Conservation (phyloP, 2,113 vertebrate genomes). For the Colaptes auratus region DNA sequence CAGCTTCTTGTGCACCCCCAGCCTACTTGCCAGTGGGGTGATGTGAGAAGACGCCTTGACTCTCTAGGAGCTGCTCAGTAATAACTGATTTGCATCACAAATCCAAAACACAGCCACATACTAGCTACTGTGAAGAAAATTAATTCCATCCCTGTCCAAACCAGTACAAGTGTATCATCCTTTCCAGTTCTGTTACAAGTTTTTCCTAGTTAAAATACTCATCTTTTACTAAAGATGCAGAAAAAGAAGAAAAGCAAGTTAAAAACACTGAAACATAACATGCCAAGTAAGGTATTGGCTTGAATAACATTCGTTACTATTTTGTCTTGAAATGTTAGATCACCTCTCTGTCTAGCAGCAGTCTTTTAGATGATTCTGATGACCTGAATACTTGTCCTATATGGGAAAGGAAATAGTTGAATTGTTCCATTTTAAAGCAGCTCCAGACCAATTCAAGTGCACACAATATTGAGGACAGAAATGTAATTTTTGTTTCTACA, state of each 20-base stretch:
- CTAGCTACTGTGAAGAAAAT: background rate
- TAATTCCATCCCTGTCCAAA: background rate
- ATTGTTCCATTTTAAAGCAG: too few relatives aligned
- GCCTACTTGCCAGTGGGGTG: background rate
- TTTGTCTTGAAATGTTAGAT: background rate
- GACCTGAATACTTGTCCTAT: background rate
- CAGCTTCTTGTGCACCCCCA: background rate
- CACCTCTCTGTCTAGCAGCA: background rate
- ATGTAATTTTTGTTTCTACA: background rate
- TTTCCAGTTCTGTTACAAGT: background rate
- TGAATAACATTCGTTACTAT: background rate
- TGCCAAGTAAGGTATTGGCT: background rate
- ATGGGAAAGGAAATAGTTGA: background rate
- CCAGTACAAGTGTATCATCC: background rate
- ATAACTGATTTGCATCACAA: background rate
- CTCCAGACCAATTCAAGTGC: background rate
- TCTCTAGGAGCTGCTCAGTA: background rate
- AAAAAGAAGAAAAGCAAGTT: background rate
- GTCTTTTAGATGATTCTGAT: background rate
- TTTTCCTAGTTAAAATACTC: background rate
- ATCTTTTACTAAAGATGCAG: background rate
- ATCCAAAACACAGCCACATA: background rate
- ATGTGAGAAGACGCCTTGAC: background rate
- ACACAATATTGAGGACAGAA: background rate
- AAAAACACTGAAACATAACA: background rate